Evolutionary conservation across 2,113 vertebrate species (phyloP).

Genomic region (Thinocorus orbignyianus): DNA sequence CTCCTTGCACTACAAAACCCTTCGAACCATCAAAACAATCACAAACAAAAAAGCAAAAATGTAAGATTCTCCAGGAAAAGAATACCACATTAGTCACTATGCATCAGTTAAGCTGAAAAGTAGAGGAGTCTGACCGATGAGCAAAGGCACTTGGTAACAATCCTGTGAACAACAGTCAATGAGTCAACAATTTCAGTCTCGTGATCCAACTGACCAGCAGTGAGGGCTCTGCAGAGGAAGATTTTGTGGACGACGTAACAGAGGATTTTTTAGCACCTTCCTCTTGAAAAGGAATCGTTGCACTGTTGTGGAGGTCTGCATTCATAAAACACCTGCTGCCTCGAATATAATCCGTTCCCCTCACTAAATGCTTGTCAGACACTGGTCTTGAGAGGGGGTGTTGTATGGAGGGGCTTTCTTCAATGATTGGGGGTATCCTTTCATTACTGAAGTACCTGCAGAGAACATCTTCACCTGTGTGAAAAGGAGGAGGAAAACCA

Average conservation of each 20-base stretch:
- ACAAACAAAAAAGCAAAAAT: background rate
- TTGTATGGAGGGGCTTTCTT: conserved; percentile 78
- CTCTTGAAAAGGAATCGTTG: conserved; percentile 90
- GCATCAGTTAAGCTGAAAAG: conserved; percentile 58
- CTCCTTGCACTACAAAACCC: background rate
- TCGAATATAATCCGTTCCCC: conserved; percentile 89
- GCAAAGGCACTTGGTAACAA: conserved; percentile 74
- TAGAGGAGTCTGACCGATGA: background rate
- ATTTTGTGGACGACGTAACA: conserved; percentile 32
- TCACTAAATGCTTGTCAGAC: conserved; percentile 79
- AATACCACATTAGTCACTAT: background rate
- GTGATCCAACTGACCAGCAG: conserved; percentile 88
- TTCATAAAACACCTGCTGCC: conserved; percentile 85
- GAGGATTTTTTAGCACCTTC: conserved; percentile 75
- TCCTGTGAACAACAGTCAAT: conserved; percentile 76
- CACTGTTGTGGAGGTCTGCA: conserved; percentile 85
- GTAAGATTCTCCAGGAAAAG: conserved; percentile 10
- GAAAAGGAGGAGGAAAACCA: background rate
- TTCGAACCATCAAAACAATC: background rate
- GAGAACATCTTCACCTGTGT: conserved; percentile 80
- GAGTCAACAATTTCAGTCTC: conserved; percentile 88
- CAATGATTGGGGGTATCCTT: conserved; percentile 86
- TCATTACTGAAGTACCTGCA: conserved; percentile 93
- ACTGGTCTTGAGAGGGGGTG: conserved; percentile 78
- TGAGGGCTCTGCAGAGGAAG: conserved; percentile 81